Evolutionary conservation across 2,113 vertebrate species (phyloP).

Genomic region (Poeciliopsis prolifica): DNA sequence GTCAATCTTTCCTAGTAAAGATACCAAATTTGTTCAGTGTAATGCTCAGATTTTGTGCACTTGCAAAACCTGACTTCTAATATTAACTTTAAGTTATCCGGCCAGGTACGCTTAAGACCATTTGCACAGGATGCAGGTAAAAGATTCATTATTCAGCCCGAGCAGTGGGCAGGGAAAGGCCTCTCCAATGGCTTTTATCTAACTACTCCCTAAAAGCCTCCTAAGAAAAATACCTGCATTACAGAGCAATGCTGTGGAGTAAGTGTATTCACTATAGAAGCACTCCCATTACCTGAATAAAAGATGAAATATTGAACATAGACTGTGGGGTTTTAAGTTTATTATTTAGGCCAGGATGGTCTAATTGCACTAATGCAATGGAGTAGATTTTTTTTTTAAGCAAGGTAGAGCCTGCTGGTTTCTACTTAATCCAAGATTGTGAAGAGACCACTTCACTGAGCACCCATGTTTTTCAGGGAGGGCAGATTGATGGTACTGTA

Average conservation of each 20-base stretch:
- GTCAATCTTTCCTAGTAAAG: background rate
- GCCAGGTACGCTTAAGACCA: slow-evolving; percentile 57
- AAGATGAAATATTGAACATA: slow-evolving; percentile 81
- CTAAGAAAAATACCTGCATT: slow-evolving; percentile 79
- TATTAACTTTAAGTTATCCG: slow-evolving; percentile 50
- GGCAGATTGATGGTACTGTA: slow-evolving; percentile 40
- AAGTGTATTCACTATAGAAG: slow-evolving; percentile 71
- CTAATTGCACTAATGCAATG: slow-evolving; percentile 82
- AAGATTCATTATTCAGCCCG: slow-evolving; percentile 78
- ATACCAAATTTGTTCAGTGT: background rate
- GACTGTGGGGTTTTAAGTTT: slow-evolving; percentile 77
- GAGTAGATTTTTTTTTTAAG: slow-evolving; percentile 47
- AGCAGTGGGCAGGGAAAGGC: slow-evolving; percentile 57
- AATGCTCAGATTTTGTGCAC: background rate
- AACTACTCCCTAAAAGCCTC: slow-evolving; percentile 79
- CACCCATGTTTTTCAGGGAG: slow-evolving; percentile 40
- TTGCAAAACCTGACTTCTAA: slow-evolving; percentile 38
- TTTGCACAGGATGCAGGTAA: slow-evolving; percentile 71
- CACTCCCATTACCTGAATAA: slow-evolving; percentile 81
- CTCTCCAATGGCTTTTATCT: slow-evolving; percentile 72
- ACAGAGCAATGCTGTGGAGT: slow-evolving; percentile 61
- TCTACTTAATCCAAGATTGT: slow-evolving; percentile 49
- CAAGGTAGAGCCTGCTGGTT: slow-evolving; percentile 47
- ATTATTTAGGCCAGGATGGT: slow-evolving; percentile 80
- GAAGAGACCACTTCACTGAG: slow-evolving; percentile 56